Evolutionary conservation across 2,113 vertebrate species (phyloP), one percentile per base, ranked within the genome.

Genomic region (Aleadryas rufinucha): DNA sequence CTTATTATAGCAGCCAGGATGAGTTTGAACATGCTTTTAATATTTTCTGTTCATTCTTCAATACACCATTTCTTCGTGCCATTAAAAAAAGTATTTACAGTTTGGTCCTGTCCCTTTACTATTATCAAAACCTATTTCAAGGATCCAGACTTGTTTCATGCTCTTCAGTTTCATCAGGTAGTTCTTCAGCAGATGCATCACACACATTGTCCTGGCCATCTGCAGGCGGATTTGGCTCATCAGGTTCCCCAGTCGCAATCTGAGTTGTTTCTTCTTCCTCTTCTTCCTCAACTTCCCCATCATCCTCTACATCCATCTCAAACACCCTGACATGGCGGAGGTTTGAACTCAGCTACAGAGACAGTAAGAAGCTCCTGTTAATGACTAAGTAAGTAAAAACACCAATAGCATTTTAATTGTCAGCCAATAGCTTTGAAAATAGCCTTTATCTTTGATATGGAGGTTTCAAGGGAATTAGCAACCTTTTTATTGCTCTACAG

Each of bases 241-340:
- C 96, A 9, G 97, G 95, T 33, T 98, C 98, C 22, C 72, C 39
- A 44, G 93, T 68, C 71, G 94, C 92, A n/a, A 42, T 42, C 5
- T 88, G 59, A 47, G 81, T 76, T 30, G 72, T 35, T 89, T 97
- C 96, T 31, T 99, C 98, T 49, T 99, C 99, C 1, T 98, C 98
- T 33, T 98, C 98, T 53, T 98, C 98, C 12, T 98, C 98, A 6
- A 92, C 97, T 56, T 99, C 99, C 78, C 99, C 99, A 27, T 99
- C 99, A 47, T 99, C 99, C 87, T 99, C 99, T 11, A 99, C 99
- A 60, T 99, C 99, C 99, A 99, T 99, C 97, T 99, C 99, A 97
- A 99, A 99, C 39, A 99, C 99, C 47, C 99, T 98, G 59, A 99
- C 98, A 0, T 99, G 99, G 76, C 99, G 98, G 53, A 99, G 98